Evolutionary conservation across 2,888 invertebrate genomes (phyloP).

Genomic region (Drosophila mettleri): DNA sequence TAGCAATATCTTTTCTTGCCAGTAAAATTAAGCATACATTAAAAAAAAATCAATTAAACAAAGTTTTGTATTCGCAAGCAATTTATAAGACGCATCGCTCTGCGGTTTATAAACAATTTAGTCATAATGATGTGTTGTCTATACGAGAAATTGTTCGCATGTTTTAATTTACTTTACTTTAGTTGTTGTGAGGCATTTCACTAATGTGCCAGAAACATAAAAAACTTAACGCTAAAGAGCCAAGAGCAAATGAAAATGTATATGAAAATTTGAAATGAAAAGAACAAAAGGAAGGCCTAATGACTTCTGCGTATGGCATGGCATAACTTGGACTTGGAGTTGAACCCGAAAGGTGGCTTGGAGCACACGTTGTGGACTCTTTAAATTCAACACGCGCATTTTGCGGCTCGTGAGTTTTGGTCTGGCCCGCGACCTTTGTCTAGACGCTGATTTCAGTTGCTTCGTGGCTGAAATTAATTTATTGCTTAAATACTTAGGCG

Average conservation of each 20-base stretch:
- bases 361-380: conserved; percentile 32
- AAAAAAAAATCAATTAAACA: conserved; percentile 11
- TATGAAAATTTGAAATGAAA: conserved; percentile 30
- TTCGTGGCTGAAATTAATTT: conserved; percentile 67
- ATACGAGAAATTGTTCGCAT: conserved; percentile 16
- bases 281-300: conserved; percentile 21
- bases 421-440: conserved; percentile 46
- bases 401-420: conserved; percentile 40
- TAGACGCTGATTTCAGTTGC: conserved; percentile 71
- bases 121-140: conserved; percentile 21
- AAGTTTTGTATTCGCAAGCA: not conserved
- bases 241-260: conserved; percentile 42
- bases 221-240: conserved; percentile 16
- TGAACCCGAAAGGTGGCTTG: conserved; percentile 1
- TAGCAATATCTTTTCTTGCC: not conserved
- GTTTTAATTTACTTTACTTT: conserved; percentile 4
- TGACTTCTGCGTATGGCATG: conserved; percentile 1
- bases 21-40: not conserved
- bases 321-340: not conserved
- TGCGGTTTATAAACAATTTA: conserved; percentile 22
- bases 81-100: not conserved
- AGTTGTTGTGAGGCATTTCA: conserved; percentile 24
- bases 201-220: conserved; percentile 30
- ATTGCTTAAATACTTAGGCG: conserved; percentile 55
- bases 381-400: conserved; percentile 67